Conservation (phyloP, 2,797 vertebrate genomes). For the Oreortyx pictus region DNA sequence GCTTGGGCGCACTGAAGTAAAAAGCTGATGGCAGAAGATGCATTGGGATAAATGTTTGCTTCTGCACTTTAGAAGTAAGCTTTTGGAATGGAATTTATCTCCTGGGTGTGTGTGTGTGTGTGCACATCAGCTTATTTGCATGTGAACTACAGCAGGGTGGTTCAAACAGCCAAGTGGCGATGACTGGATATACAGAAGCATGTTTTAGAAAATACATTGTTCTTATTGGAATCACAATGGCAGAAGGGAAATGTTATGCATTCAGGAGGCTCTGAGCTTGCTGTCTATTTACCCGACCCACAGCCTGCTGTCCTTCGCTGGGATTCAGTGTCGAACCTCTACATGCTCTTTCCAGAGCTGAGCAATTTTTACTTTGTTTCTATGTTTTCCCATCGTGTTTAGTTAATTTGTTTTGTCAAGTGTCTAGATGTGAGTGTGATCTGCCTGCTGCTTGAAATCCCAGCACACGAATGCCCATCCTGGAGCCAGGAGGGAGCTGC, state of each 20-base stretch:
- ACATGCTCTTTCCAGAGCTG: background rate
- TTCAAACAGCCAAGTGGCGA: background rate
- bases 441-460: background rate
- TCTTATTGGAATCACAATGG: background rate
- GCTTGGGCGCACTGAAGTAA: background rate
- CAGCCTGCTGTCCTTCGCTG: background rate
- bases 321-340: background rate
- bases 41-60: slow-evolving; percentile 40
- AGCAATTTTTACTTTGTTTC: too few relatives aligned
- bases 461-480: background rate
- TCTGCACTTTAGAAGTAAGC: slow-evolving; percentile 53
- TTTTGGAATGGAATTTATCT: slow-evolving; percentile 59
- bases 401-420: background rate
- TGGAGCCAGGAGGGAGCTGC: background rate
- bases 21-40: slow-evolving; percentile 19
- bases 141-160: background rate
- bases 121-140: background rate
- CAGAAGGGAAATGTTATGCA: background rate
- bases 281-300: background rate
- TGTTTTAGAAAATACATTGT: background rate
- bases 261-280: background rate
- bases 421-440: background rate
- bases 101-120: slow-evolving; percentile 1
- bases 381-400: background rate
- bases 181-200: background rate